phyloP scores from a whole-genome alignment of 2,113 vertebrate genomes.

The Ploceus nigricollis region DNA sequence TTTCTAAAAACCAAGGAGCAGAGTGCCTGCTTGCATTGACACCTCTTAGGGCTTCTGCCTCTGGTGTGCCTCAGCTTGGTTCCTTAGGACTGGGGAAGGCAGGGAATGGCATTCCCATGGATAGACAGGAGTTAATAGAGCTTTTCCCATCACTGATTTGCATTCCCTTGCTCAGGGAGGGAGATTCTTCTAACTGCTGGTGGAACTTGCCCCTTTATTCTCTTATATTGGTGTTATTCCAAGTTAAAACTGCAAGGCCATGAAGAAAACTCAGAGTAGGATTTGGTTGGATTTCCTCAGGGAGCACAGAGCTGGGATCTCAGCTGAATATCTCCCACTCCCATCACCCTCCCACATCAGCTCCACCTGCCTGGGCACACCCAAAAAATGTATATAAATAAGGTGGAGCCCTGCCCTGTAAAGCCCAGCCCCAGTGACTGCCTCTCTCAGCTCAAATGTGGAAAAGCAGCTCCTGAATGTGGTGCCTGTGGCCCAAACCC shows the following conservation, averaged over 20 bases:
- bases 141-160: not conserved
- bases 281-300: not conserved
- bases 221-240: not conserved
- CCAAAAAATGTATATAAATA: not conserved
- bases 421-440: not conserved
- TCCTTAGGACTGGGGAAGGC: rapidly evolving
- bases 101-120: not conserved
- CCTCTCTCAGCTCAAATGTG: rapidly evolving
- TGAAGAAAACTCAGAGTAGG: not conserved
- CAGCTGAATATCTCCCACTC: not conserved
- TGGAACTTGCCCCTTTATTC: not conserved
- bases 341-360: not conserved
- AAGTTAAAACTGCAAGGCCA: not conserved
- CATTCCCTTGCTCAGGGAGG: not conserved
- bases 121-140: not conserved
- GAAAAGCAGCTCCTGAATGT: not conserved
- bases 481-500: not conserved
- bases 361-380: not conserved
- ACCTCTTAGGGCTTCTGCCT: not conserved
- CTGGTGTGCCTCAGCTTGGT: not conserved
- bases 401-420: not conserved
- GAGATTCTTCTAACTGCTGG: not conserved
- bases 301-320: not conserved
- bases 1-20: not conserved
- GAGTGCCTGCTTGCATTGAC: too few species aligned